These are phyloP conservation scores for Bombus breviceps DNA, from an alignment of 1,140 invertebrate genomes.

Conservation along the genomic window DNA sequence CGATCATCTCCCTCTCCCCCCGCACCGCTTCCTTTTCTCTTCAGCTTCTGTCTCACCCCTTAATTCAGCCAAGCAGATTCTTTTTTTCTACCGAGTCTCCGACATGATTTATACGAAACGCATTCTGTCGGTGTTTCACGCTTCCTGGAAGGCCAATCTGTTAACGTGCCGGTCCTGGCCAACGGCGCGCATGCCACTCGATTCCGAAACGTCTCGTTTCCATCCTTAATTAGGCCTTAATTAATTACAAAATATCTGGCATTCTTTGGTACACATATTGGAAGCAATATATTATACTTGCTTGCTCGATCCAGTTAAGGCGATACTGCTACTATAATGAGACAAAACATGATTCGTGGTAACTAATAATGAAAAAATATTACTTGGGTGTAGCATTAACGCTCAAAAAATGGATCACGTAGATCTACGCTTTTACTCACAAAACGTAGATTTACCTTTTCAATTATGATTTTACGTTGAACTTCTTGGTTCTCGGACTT, in stretches of 20 bases:
- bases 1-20: slow-evolving; percentile 12
- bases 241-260: slow-evolving; percentile 32
- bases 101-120: slow-evolving; percentile 54
- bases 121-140: slow-evolving; percentile 54
- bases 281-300: not conserved
- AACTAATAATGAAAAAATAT: too few species aligned
- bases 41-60: slow-evolving; percentile 24
- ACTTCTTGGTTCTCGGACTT: too few species aligned
- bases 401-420: too few species aligned
- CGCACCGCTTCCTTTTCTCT: not conserved
- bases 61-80: slow-evolving; percentile 30
- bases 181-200: slow-evolving; percentile 32
- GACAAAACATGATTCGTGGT: too few species aligned
- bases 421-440: not conserved
- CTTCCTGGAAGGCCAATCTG: slow-evolving; percentile 45
- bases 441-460: not conserved
- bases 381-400: too few species aligned
- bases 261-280: not conserved
- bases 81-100: slow-evolving; percentile 6
- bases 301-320: too few species aligned
- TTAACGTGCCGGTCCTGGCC: slow-evolving; percentile 5
- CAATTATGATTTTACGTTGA: not conserved
- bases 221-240: slow-evolving; percentile 44
- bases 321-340: too few species aligned
- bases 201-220: slow-evolving; percentile 35